Evolutionary conservation across 2,888 invertebrate species (phyloP).

Genomic region (Watsonalla cultraria): DNA sequence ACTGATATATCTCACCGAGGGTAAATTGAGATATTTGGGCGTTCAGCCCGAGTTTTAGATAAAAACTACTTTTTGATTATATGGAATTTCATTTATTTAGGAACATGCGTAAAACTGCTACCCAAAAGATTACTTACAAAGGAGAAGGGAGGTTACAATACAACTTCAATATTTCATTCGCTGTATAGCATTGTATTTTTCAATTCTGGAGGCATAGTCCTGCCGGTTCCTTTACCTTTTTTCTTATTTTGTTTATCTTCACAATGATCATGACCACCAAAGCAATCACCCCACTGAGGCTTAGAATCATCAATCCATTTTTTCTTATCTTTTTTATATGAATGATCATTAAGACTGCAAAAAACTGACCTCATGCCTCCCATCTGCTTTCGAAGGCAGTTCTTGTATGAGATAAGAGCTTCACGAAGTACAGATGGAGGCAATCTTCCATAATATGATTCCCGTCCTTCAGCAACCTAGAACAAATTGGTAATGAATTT

Average conservation of each 20-base stretch:
- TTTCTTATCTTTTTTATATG: too few species aligned
- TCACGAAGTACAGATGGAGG: not conserved
- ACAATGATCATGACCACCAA: not conserved
- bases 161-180: not conserved
- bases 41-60: too few species aligned
- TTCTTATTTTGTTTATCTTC: not conserved
- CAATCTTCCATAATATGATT: not conserved
- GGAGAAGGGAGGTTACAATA: too few species aligned
- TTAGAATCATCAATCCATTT: too few species aligned
- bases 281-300: not conserved
- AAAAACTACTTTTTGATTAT: too few species aligned
- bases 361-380: too few species aligned
- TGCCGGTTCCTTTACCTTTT: not conserved
- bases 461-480: not conserved
- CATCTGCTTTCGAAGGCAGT: not conserved
- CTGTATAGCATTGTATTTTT: not conserved
- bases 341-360: too few species aligned
- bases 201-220: not conserved
- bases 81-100: too few species aligned
- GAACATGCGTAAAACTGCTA: too few species aligned
- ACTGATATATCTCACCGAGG: too few species aligned
- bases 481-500: not conserved
- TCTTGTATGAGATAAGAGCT: not conserved
- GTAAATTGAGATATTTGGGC: too few species aligned
- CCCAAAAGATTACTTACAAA: too few species aligned